A percentile compares a stretch with the other conserved stretches of the same genome.
phyloP scores from a whole-genome alignment of 2,888 invertebrate species.

The Seira musarum region DNA sequence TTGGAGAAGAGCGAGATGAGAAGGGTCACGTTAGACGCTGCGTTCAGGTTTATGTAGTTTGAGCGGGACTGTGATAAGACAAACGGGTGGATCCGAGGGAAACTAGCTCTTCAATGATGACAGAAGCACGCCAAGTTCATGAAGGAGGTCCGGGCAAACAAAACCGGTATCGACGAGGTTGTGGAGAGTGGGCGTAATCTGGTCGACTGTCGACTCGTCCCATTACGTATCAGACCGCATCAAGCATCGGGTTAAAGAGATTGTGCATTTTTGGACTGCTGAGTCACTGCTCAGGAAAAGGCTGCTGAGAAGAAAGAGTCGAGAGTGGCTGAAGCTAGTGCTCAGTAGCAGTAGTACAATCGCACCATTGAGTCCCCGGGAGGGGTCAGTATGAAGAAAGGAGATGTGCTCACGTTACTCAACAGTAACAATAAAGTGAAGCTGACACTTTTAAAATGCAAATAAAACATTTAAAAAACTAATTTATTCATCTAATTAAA shows the following conservation, averaged over 20 bases:
- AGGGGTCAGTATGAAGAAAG: conserved; percentile 99
- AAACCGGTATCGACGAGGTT: conserved; percentile 95
- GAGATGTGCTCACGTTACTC: conserved; percentile 95
- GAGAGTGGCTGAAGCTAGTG: conserved; percentile 92
- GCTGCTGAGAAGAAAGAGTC: conserved; percentile 95
- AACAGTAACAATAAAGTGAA: conserved; percentile 97
- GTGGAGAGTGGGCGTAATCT: conserved; percentile 89
- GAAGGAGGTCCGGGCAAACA: too few species aligned
- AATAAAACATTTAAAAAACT: too few species aligned
- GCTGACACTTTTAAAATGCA: conserved; percentile 34
- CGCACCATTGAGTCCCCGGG: conserved; percentile 98
- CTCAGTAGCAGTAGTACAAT: conserved; percentile 99
- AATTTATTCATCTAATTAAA: conserved; percentile 22
- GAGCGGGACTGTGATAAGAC: conserved; percentile 99
- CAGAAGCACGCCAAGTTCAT: conserved; percentile 99
- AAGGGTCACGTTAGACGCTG: conserved; percentile 91
- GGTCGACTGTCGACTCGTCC: conserved; percentile 85
- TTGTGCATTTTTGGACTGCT: conserved; percentile 93
- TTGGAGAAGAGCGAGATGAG: conserved; percentile 91
- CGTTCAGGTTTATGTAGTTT: conserved; percentile 97
- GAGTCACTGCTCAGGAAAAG: conserved; percentile 85
- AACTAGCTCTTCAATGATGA: conserved; percentile 96
- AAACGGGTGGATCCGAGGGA: conserved; percentile 99
- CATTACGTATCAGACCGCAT: too few species aligned
- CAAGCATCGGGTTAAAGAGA: too few species aligned